These are phyloP conservation scores for Phlogophora meticulosa DNA, from an alignment of 2,888 invertebrate genomes.

Conservation along the genomic window DNA sequence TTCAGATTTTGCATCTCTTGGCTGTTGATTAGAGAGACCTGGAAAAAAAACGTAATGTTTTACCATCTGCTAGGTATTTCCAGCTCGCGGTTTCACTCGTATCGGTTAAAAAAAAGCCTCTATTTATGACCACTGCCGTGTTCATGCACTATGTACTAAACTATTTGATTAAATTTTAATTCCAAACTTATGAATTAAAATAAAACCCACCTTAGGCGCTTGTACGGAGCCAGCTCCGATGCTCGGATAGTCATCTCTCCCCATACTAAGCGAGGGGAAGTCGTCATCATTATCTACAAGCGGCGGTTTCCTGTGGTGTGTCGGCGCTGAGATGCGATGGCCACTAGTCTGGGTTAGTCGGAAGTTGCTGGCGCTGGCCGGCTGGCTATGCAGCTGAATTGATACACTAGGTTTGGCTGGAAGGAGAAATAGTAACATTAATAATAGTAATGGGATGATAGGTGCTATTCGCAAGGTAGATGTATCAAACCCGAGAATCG, in stretches of 20 bases:
- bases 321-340: constrained; percentile 78
- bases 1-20: constrained; percentile 86
- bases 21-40: constrained; percentile 85
- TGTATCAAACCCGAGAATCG: no score
- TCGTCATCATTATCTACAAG: constrained; percentile 70
- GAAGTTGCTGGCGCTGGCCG: constrained; percentile 87
- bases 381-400: constrained; percentile 87
- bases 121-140: no score
- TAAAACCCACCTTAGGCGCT: constrained; percentile 81
- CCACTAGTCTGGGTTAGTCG: constrained; percentile 83
- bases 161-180: no score
- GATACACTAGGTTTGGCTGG: constrained; percentile 88
- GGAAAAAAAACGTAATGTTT: constrained; percentile 20
- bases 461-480: no score
- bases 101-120: no score
- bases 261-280: constrained; percentile 75
- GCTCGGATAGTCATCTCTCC: constrained; percentile 85
- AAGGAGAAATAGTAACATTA: constrained; percentile 15
- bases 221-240: constrained; percentile 82
- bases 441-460: background rate
- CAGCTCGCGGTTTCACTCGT: no score
- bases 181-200: no score
- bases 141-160: no score
- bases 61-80: background rate
- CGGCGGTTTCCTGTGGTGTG: constrained; percentile 63